phyloP scores from a whole-genome alignment of 2,888 invertebrate species.

The Plebejus argus region DNA sequence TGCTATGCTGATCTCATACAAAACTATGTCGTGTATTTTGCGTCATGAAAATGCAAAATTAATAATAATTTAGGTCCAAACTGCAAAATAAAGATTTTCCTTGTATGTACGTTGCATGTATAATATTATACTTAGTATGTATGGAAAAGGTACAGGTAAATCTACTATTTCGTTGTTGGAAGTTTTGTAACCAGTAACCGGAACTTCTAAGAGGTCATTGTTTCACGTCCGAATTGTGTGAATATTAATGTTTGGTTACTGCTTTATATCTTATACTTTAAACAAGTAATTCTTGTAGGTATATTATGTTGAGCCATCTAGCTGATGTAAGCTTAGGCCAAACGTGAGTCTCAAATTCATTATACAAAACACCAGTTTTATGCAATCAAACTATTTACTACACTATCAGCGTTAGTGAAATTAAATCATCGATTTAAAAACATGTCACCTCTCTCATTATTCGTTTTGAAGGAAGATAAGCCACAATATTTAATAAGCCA shows the following conservation, averaged over 20 bases:
- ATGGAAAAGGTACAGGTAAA: neutral
- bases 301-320: neutral
- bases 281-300: neutral
- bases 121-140: neutral
- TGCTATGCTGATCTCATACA: too few species aligned
- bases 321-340: too few species aligned
- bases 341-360: too few species aligned
- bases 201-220: slow-evolving; percentile 11
- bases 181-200: neutral
- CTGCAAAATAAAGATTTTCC: neutral
- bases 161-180: neutral
- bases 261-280: neutral
- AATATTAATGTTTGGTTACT: neutral
- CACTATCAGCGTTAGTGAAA: too few species aligned
- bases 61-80: neutral
- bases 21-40: too few species aligned
- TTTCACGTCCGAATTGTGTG: neutral
- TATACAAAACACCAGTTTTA: too few species aligned
- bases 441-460: too few species aligned
- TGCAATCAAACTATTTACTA: too few species aligned
- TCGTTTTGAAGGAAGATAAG: too few species aligned
- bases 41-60: too few species aligned
- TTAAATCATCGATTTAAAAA: too few species aligned
- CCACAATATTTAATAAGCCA: too few species aligned
- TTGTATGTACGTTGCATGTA: neutral